These are phyloP conservation scores for Lanius ludovicianus DNA, from an alignment of 2,113 vertebrate genomes.

Conservation along the genomic window DNA sequence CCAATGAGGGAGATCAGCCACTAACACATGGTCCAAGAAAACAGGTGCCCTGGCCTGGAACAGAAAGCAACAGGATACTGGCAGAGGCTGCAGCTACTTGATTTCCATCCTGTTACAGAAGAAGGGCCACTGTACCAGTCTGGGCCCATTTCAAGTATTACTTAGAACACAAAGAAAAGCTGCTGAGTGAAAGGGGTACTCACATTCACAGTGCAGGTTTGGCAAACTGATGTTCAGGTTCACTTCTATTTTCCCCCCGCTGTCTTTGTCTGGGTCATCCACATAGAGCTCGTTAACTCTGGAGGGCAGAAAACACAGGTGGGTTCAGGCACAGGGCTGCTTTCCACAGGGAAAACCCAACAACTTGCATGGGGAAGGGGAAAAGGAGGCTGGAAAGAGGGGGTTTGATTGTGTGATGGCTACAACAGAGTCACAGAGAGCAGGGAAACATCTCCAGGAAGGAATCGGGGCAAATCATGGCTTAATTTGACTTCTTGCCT, in stretches of 20 bases:
- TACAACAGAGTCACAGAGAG: neutral
- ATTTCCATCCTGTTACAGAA: neutral
- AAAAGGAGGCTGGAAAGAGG: neutral
- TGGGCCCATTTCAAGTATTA: neutral
- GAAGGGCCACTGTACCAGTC: neutral
- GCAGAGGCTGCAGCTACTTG: neutral
- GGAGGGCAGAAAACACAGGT: slow-evolving; percentile 38
- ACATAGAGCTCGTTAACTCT: slow-evolving; percentile 98
- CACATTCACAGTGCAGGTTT: slow-evolving; percentile 96
- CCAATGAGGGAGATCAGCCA: neutral
- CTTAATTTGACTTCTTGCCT: neutral
- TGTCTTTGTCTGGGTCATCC: slow-evolving; percentile 98
- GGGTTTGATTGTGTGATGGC: neutral
- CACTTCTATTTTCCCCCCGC: slow-evolving; percentile 98
- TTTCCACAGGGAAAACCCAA: neutral
- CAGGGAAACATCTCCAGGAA: neutral
- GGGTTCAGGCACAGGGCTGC: neutral
- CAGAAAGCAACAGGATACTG: neutral
- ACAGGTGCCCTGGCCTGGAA: neutral
- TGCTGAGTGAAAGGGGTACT: slow-evolving; percentile 72
- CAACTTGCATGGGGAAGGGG: neutral
- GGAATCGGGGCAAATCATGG: accelerated
- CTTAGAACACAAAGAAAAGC: neutral
- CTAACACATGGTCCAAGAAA: neutral
- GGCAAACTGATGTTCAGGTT: slow-evolving; percentile 98